Percentiles rank a stretch among this genome's conserved stretches.
Evolutionary conservation across 2,113 vertebrate genomes (phyloP).

Genomic region (cat (Felis catus)): DNA sequence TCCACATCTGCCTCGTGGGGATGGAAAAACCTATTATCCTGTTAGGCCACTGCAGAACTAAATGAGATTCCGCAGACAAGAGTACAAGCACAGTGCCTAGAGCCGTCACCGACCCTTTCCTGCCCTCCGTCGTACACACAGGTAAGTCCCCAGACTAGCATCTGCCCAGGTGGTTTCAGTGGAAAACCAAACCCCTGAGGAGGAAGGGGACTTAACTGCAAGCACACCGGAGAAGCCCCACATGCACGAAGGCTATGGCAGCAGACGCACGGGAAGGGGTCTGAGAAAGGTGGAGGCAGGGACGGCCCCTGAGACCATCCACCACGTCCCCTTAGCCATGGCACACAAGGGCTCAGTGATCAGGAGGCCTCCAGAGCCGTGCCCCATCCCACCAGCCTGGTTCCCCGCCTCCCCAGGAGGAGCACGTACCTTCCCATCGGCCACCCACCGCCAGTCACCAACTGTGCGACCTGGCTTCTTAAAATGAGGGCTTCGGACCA

Average conservation of each 20-base stretch:
- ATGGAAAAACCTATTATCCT: background rate
- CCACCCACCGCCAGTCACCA: background rate
- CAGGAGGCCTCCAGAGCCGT: background rate
- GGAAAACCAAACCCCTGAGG: background rate
- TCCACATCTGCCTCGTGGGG: background rate
- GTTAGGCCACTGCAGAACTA: background rate
- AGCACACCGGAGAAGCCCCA: background rate
- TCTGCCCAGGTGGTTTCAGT: background rate
- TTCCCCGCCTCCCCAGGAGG: background rate
- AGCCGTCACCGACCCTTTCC: background rate
- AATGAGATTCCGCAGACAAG: background rate
- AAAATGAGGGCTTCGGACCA: background rate
- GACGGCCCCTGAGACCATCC: background rate
- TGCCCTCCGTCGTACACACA: background rate
- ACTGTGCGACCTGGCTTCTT: background rate
- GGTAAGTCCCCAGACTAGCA: background rate
- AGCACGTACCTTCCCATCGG: background rate
- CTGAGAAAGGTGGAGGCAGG: background rate
- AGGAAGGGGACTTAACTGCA: background rate
- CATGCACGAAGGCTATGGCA: background rate
- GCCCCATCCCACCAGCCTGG: rapidly evolving
- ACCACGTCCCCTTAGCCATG: rapidly evolving
- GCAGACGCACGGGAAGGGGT: background rate
- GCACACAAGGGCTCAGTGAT: background rate
- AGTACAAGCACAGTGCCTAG: background rate